phyloP scores from a whole-genome alignment of 2,113 vertebrate genomes.

The Spea multiplicata region DNA sequence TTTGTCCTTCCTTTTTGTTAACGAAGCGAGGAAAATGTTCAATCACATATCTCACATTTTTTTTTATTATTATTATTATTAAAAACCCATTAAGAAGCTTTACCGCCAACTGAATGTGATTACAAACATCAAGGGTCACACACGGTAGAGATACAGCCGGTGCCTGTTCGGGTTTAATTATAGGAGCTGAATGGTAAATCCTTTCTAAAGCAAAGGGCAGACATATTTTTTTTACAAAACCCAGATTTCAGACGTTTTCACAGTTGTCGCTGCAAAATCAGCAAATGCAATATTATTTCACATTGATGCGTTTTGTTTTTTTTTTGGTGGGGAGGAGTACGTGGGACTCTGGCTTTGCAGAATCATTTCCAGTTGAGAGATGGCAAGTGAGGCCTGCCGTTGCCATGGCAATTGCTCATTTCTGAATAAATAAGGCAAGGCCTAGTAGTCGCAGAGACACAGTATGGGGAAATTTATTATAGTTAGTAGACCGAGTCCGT shows the following conservation, averaged over 20 bases:
- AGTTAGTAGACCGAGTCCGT: conserved; percentile 46
- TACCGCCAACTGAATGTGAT: too few relatives aligned
- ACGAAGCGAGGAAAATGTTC: too few relatives aligned
- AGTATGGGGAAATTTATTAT: conserved; percentile 44
- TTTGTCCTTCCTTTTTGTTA: too few relatives aligned
- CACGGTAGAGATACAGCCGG: too few relatives aligned
- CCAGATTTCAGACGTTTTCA: conserved; percentile 8
- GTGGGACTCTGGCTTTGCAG: conserved; percentile 42
- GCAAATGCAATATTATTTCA: conserved; percentile 17
- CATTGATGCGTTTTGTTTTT: conserved; percentile 29
- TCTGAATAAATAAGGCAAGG: conserved; percentile 49
- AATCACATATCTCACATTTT: too few relatives aligned
- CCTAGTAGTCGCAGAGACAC: conserved; percentile 45
- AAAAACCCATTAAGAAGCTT: too few relatives aligned
- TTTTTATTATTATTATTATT: too few relatives aligned
- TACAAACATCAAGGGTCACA: too few relatives aligned
- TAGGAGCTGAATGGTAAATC: background rate
- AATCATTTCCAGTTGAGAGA: conserved; percentile 48
- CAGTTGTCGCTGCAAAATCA: conserved; percentile 11
- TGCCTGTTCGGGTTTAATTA: background rate
- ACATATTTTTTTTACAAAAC: background rate
- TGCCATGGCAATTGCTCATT: conserved; percentile 48
- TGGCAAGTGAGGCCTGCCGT: conserved; percentile 48
- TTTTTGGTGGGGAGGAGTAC: conserved; percentile 24
- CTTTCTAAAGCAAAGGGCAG: background rate